These are phyloP conservation scores for Neogale vison DNA, from an alignment of 2,113 vertebrate genomes.

Conservation along the genomic window DNA sequence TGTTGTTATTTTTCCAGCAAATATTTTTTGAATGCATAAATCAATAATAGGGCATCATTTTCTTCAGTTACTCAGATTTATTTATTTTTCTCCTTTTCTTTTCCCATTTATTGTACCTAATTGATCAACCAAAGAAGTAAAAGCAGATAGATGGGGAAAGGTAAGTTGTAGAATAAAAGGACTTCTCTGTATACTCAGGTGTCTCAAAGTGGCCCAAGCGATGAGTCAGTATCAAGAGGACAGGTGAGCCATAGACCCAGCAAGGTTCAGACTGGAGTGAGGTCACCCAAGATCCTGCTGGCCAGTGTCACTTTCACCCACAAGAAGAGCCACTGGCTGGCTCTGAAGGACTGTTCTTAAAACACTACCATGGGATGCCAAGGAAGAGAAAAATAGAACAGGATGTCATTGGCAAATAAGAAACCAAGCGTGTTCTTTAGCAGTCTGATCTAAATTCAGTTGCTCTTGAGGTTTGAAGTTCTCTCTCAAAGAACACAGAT, in stretches of 20 bases:
- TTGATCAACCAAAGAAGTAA: not conserved
- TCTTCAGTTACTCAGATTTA: not conserved
- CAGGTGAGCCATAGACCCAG: not conserved
- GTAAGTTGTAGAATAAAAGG: not conserved
- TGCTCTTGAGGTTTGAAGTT: not conserved
- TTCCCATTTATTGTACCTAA: not conserved
- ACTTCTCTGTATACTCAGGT: not conserved
- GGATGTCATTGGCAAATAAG: not conserved
- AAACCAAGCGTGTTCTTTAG: not conserved
- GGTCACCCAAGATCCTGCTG: fast-evolving
- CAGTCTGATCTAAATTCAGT: not conserved
- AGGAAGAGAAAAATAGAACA: not conserved
- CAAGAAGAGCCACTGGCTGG: not conserved
- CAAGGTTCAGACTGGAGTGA: not conserved
- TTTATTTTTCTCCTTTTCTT: not conserved
- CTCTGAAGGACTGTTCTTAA: not conserved
- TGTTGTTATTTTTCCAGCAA: not conserved
- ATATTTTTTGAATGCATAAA: not conserved
- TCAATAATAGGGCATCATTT: not conserved
- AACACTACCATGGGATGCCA: not conserved
- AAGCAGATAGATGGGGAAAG: not conserved
- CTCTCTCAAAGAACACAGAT: not conserved
- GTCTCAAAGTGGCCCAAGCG: not conserved
- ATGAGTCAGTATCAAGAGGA: not conserved
- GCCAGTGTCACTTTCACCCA: not conserved